phyloP scores from a whole-genome alignment of 2,113 vertebrate genomes.

The Tonatia bakeri region DNA sequence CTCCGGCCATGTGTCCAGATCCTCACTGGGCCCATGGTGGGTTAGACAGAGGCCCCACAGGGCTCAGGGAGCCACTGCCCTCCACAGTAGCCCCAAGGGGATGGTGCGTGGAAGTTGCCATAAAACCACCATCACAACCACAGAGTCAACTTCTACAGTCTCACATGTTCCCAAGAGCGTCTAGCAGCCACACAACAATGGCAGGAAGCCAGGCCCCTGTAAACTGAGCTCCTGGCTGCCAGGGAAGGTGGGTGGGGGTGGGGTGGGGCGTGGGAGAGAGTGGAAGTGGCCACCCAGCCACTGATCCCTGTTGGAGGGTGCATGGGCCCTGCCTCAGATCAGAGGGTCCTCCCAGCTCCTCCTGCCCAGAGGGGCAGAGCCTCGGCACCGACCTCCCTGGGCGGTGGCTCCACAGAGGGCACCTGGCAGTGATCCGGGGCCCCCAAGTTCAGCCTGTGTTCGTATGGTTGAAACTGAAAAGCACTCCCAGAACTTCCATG shows the following conservation, averaged over 20 bases:
- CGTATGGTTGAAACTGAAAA: accelerated
- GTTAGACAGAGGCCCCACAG: neutral
- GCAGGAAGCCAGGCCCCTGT: too few species aligned
- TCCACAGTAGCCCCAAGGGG: accelerated
- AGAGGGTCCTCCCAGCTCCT: neutral
- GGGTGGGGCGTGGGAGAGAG: accelerated
- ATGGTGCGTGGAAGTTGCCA: accelerated
- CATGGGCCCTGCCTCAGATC: neutral
- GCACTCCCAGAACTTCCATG: neutral
- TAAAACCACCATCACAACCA: neutral
- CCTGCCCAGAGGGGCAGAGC: neutral
- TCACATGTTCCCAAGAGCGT: accelerated
- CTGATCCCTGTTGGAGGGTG: accelerated
- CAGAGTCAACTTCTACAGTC: accelerated
- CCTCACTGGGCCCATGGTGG: accelerated
- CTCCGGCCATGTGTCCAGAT: neutral
- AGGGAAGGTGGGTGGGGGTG: accelerated
- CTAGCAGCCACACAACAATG: neutral
- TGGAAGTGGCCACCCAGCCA: too few species aligned
- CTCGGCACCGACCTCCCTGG: accelerated
- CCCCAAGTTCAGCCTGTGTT: neutral
- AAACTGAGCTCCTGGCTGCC: neutral
- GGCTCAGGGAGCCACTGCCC: neutral
- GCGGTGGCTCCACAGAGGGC: neutral
- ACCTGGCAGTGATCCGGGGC: neutral